A percentile compares a stretch with the other conserved stretches of the same genome.
Evolutionary conservation across 2,888 invertebrate genomes (phyloP).

Genomic region (Pinctada fucata): DNA sequence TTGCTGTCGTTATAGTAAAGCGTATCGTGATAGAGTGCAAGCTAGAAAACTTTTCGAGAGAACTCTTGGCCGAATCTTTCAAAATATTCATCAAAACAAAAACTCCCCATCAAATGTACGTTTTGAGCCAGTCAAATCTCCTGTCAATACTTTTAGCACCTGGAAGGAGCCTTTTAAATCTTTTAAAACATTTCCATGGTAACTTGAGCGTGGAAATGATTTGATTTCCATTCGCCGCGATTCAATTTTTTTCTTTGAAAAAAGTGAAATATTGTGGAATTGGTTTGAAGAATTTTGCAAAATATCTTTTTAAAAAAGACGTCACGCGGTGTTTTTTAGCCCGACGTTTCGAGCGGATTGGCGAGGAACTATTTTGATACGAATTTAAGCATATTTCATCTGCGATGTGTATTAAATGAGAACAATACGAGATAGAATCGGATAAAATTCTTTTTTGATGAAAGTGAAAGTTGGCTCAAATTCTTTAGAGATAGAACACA

Average conservation of each 20-base stretch:
- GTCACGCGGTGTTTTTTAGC: too few relatives aligned
- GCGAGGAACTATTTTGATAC: too few relatives aligned
- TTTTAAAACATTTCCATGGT: slow-evolving; percentile 29
- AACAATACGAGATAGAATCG: too few relatives aligned
- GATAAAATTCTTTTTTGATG: too few relatives aligned
- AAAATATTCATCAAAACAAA: slow-evolving; percentile 3
- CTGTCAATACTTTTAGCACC: slow-evolving; percentile 18
- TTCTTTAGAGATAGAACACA: too few relatives aligned
- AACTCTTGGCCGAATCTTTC: slow-evolving; percentile 20
- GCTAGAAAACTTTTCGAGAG: not conserved
- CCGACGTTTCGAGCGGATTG: too few relatives aligned
- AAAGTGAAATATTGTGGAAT: slow-evolving; percentile 4
- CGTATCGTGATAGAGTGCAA: too few relatives aligned
- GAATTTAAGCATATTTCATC: too few relatives aligned
- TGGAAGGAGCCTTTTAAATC: slow-evolving; percentile 14
- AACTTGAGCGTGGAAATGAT: slow-evolving; percentile 24
- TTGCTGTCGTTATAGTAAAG: too few relatives aligned
- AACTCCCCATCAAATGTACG: not conserved
- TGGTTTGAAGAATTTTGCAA: not conserved
- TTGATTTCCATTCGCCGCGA: slow-evolving; percentile 25
- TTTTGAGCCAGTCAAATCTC: not conserved
- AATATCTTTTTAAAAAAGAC: not conserved
- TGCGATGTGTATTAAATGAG: too few relatives aligned
- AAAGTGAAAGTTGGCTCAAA: too few relatives aligned
- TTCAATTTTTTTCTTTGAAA: slow-evolving; percentile 11